Percentiles rank a stretch among this genome's conserved stretches.
Conservation (phyloP, 1,140 invertebrate species). For the Brachionus rotundiformis region DNA sequence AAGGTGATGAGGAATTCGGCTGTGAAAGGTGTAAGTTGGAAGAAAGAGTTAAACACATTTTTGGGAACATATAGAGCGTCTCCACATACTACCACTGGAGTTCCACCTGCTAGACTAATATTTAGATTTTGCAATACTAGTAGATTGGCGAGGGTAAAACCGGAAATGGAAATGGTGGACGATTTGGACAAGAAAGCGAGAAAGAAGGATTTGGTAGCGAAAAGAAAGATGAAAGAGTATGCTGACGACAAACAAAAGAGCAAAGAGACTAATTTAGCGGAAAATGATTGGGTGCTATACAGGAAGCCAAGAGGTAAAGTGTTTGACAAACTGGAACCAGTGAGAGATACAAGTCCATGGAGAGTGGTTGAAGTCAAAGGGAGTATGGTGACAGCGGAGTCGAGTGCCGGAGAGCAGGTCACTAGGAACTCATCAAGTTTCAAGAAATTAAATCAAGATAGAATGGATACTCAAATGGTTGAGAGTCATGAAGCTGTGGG, state of each 20-base stretch:
- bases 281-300: background rate
- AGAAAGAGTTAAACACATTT: conserved; percentile 37
- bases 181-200: conserved; percentile 23
- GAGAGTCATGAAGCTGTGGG: background rate
- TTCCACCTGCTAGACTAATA: conserved; percentile 19
- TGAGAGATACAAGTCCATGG: background rate
- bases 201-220: background rate
- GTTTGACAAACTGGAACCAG: conserved; percentile 1
- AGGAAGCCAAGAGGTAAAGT: background rate
- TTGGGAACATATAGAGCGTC: conserved; percentile 50
- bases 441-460: background rate
- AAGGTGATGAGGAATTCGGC: conserved; percentile 47
- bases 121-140: conserved; percentile 1
- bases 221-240: conserved; percentile 13
- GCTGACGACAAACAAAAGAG: background rate
- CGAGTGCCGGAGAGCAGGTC: conserved; percentile 13
- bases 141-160: background rate
- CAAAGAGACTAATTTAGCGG: background rate
- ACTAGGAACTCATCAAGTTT: background rate
- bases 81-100: conserved; percentile 49
- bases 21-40: conserved; percentile 34
- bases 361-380: background rate
- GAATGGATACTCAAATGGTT: background rate
- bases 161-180: background rate
- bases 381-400: background rate